Percentiles rank a stretch among this genome's conserved stretches.
Conservation (phyloP, 2,888 invertebrate species). For the Odontothrips loti region DNA sequence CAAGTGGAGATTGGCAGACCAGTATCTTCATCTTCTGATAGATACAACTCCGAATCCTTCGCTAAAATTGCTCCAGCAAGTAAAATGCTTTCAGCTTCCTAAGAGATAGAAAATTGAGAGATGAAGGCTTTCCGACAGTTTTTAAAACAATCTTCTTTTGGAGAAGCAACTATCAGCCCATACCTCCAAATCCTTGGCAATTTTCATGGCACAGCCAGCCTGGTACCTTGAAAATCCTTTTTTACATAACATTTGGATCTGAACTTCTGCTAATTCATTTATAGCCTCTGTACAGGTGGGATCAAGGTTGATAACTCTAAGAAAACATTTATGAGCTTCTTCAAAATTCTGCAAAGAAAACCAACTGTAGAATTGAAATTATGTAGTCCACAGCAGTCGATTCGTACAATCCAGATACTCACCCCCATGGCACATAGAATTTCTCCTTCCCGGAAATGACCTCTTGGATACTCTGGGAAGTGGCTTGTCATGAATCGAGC, state of each 20-base stretch:
- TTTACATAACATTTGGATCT: slow-evolving; percentile 4
- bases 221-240: not conserved
- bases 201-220: not conserved
- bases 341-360: not conserved
- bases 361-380: not conserved
- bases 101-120: not conserved
- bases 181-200: not conserved
- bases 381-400: not conserved
- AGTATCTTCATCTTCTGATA: not conserved
- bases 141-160: not conserved
- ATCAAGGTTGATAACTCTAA: not conserved
- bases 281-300: not conserved
- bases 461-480: not conserved
- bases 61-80: not conserved
- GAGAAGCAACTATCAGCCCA: not conserved
- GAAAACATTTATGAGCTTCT: not conserved
- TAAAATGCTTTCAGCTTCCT: not conserved
- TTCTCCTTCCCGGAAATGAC: not conserved
- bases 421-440: slow-evolving; percentile 4
- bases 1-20: not conserved
- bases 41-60: not conserved
- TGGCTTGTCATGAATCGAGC: slow-evolving; percentile 19
- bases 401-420: not conserved
- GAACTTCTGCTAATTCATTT: slow-evolving; percentile 1
- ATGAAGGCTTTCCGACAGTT: not conserved